These are phyloP conservation scores for Apocheima hispidaria DNA, from an alignment of 2,888 invertebrate species.

Conservation along the genomic window DNA sequence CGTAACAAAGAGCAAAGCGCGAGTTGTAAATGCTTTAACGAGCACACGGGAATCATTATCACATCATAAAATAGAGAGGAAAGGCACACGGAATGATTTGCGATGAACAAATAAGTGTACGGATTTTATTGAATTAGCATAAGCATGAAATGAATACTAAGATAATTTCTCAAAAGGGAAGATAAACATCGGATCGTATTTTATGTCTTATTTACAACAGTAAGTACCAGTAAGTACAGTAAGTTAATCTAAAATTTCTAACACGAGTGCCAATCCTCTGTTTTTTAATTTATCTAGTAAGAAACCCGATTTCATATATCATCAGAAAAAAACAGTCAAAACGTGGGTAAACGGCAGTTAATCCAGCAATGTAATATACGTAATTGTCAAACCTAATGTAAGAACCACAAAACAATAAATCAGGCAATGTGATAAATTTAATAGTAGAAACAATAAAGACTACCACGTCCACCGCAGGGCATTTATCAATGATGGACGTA, in stretches of 20 bases:
- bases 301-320: too few relatives aligned
- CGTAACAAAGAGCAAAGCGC: constrained; percentile 42
- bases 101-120: constrained; percentile 42
- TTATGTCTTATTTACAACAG: neutral
- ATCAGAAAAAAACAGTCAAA: too few relatives aligned
- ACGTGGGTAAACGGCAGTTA: too few relatives aligned
- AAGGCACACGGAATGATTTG: constrained; percentile 66
- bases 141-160: too few relatives aligned
- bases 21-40: constrained; percentile 46
- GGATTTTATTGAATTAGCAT: too few relatives aligned
- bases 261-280: too few relatives aligned
- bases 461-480: constrained; percentile 6
- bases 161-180: too few relatives aligned
- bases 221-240: too few relatives aligned
- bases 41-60: constrained; percentile 59
- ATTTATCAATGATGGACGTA: constrained; percentile 13
- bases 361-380: neutral
- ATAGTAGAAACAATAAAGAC: constrained; percentile 14
- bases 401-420: constrained; percentile 20
- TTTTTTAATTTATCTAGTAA: too few relatives aligned
- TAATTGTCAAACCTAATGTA: neutral
- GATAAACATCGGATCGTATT: constrained; percentile 9
- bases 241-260: too few relatives aligned
- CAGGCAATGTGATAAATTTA: constrained; percentile 23
- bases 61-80: constrained; percentile 56